Conservation (phyloP, 1,140 invertebrate genomes). For the Tetramorium parvispinum region DNA sequence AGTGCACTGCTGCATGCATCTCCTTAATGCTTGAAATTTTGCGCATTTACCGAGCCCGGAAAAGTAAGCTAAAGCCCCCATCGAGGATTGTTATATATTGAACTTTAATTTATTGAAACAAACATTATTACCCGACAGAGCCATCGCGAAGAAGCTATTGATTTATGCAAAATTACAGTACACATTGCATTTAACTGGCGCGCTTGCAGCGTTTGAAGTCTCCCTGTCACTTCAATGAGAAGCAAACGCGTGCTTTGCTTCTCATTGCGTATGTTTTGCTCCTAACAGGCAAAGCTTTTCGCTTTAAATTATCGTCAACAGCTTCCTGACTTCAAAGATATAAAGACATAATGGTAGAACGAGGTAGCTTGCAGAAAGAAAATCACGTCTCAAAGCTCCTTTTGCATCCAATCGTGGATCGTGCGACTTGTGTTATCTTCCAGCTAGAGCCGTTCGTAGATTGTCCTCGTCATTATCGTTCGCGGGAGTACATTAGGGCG, state of each 20-base stretch:
- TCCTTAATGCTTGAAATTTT: constrained; percentile 45
- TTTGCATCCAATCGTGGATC: not conserved
- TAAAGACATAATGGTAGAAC: constrained; percentile 20
- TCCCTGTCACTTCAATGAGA: constrained; percentile 28
- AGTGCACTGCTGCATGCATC: constrained; percentile 13
- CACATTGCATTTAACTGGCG: constrained; percentile 4
- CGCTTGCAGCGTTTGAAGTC: constrained; percentile 41
- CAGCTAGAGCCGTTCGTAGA: constrained; percentile 17
- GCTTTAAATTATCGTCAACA: constrained; percentile 63
- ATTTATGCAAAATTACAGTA: constrained; percentile 15
- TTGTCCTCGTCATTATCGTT: constrained; percentile 63
- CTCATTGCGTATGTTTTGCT: constrained; percentile 64
- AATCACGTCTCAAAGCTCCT: not conserved
- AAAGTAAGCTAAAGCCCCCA: not conserved
- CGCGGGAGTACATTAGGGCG: constrained; percentile 29
- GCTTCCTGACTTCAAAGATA: constrained; percentile 39
- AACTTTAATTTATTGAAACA: constrained; percentile 9
- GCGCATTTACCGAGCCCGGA: constrained; percentile 10
- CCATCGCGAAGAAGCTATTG: not conserved
- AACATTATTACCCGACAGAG: constrained; percentile 33
- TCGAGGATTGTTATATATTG: constrained; percentile 12
- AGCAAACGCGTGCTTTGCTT: constrained; percentile 40
- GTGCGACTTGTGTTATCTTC: constrained; percentile 41
- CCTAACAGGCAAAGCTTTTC: constrained; percentile 64
- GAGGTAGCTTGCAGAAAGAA: constrained; percentile 15